These are phyloP conservation scores for Crotalus tigris DNA, from an alignment of 2,113 vertebrate species.

Conservation along the genomic window DNA sequence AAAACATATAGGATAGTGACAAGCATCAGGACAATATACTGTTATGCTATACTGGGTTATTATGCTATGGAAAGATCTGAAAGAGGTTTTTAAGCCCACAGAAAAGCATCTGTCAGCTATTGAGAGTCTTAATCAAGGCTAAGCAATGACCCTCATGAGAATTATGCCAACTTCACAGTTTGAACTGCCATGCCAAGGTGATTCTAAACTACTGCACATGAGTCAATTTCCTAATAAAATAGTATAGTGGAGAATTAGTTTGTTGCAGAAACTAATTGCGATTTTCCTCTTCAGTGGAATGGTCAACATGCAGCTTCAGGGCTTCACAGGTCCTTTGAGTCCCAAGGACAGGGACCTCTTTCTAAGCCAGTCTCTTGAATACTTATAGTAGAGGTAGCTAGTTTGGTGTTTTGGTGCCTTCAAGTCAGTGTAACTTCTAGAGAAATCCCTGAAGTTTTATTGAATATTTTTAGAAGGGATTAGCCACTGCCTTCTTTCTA, in stretches of 20 bases:
- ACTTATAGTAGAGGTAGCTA: background rate
- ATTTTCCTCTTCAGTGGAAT: background rate
- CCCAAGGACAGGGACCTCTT: background rate
- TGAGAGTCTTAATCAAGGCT: background rate
- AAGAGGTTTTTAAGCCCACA: background rate
- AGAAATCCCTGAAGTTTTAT: background rate
- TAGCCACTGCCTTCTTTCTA: background rate
- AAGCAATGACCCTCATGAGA: background rate
- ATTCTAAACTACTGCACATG: background rate
- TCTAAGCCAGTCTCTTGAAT: background rate
- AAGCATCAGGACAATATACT: background rate
- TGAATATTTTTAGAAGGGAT: background rate
- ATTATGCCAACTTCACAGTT: background rate
- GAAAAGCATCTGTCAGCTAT: background rate
- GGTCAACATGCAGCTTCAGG: background rate
- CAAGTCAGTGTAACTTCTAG: background rate
- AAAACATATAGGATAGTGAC: background rate
- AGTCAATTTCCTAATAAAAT: background rate
- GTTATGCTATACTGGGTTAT: background rate
- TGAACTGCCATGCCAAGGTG: background rate
- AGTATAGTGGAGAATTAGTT: background rate
- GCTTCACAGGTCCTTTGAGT: background rate
- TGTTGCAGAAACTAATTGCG: background rate
- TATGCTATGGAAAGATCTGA: background rate
- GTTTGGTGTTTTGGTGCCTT: background rate